Evolutionary conservation across 64 coral and sea anemone genomes (phyloP).

Genomic region (Cladopsammia gracilis): DNA sequence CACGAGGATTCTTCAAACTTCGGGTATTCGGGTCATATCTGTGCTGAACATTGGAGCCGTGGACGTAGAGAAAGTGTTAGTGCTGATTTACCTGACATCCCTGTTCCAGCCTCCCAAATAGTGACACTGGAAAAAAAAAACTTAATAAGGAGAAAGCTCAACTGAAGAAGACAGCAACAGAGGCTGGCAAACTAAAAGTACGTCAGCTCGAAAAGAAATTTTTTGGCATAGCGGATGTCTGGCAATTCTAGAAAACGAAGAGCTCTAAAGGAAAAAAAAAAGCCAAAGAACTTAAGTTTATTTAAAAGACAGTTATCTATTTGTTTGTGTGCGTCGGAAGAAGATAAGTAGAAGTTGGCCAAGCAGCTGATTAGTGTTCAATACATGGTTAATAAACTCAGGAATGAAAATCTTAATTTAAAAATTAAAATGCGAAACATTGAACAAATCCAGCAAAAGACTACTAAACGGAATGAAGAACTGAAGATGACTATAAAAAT

Average conservation of each 20-base stretch:
- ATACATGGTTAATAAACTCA: constrained; percentile 30
- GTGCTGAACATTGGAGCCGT: constrained; percentile 2
- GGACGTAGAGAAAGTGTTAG: neutral
- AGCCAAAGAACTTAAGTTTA: constrained; percentile 10
- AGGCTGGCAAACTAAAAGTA: constrained; percentile 38
- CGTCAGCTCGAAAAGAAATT: constrained; percentile 33
- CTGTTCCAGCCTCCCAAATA: neutral
- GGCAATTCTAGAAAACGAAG: constrained; percentile 44
- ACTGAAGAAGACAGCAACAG: constrained; percentile 22
- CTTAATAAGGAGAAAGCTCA: constrained; percentile 2
- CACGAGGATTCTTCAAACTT: constrained; percentile 31
- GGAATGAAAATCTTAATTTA: constrained; percentile 32
- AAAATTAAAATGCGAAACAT: constrained; percentile 42
- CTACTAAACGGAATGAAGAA: constrained; percentile 23
- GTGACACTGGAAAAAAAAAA: constrained; percentile 6
- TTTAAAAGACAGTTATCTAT: constrained; percentile 45
- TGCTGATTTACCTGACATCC: constrained; percentile 13
- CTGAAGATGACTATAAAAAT: constrained; percentile 42
- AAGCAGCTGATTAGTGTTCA: constrained; percentile 40
- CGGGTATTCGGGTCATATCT: neutral
- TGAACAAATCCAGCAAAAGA: constrained; percentile 26
- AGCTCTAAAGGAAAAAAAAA: constrained; percentile 18
- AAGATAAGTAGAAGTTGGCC: constrained; percentile 16
- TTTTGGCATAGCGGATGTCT: constrained; percentile 29
- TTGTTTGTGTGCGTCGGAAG: constrained; percentile 20